Percentiles rank a stretch among this genome's conserved stretches.
These are phyloP conservation scores for Anarhynchus alexandrinus DNA, from an alignment of 2,113 vertebrate genomes.

Conservation along the genomic window DNA sequence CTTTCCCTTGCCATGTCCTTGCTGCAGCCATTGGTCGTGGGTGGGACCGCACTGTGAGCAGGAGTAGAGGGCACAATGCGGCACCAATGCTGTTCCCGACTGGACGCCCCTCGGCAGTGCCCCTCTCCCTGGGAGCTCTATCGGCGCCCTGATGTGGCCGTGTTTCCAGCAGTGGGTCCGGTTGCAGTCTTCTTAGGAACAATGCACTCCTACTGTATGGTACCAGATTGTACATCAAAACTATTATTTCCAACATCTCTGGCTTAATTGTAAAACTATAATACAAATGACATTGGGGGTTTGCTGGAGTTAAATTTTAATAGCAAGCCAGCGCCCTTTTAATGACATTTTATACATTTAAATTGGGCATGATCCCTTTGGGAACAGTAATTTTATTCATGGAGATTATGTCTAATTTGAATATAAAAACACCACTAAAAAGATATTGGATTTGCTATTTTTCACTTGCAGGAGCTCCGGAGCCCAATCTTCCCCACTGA, in stretches of 20 bases:
- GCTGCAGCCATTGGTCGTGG: fast-evolving
- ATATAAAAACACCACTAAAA: constrained; percentile 66
- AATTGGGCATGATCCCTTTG: constrained; percentile 67
- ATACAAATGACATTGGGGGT: constrained; percentile 46
- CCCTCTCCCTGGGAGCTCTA: background rate
- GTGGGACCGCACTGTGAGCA: background rate
- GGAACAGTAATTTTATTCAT: constrained; percentile 73
- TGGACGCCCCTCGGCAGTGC: fast-evolving
- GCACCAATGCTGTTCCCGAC: background rate
- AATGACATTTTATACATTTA: constrained; percentile 66
- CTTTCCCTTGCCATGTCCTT: fast-evolving
- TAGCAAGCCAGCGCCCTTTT: constrained; percentile 32
- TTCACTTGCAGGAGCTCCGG: constrained; percentile 2
- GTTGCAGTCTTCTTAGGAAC: background rate
- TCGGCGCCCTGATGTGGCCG: fast-evolving
- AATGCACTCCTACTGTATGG: constrained; percentile 20
- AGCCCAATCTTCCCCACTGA: constrained; percentile 10
- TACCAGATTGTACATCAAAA: constrained; percentile 13
- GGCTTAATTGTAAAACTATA: constrained; percentile 31
- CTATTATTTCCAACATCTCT: constrained; percentile 23
- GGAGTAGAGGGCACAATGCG: fast-evolving
- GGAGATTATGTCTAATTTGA: constrained; percentile 69
- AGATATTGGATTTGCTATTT: constrained; percentile 60
- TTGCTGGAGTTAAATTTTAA: constrained; percentile 55
- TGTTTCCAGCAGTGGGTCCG: background rate